These are phyloP conservation scores for Eupleurogrammus muticus DNA, from an alignment of 2,797 vertebrate genomes.

Conservation along the genomic window DNA sequence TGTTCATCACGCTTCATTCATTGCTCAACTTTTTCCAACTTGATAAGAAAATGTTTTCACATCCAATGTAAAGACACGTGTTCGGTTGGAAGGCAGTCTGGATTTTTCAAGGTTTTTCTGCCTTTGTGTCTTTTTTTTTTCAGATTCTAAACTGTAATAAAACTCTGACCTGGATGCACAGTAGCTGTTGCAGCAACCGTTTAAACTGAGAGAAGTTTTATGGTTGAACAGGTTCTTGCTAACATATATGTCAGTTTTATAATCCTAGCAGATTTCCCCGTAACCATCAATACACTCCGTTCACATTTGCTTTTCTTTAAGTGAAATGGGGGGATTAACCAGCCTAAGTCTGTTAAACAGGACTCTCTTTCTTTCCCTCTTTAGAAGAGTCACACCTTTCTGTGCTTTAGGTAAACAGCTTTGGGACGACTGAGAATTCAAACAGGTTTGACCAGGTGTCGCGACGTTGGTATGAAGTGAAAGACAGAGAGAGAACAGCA, in stretches of 20 bases:
- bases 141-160: not conserved
- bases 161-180: not conserved
- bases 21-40: not conserved
- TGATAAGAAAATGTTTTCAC: conserved; percentile 3
- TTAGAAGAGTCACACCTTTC: conserved; percentile 36
- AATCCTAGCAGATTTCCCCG: not conserved
- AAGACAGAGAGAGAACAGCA: conserved; percentile 4
- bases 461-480: conserved; percentile 17
- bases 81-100: too few species aligned
- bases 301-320: conserved; percentile 2
- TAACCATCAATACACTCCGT: not conserved
- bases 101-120: not conserved
- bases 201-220: not conserved
- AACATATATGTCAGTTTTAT: not conserved
- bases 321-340: conserved; percentile 6
- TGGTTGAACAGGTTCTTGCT: not conserved
- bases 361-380: conserved; percentile 25
- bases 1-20: conserved; percentile 35
- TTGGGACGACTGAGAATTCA: conserved; percentile 45
- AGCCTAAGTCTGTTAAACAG: conserved; percentile 40
- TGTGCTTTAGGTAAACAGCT: conserved; percentile 61
- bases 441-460: conserved; percentile 74
- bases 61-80: not conserved
- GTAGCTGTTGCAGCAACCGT: not conserved
- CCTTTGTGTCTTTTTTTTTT: not conserved